Evolutionary conservation across 2,113 vertebrate species (phyloP).

Genomic region (Phoxinus phoxinus): DNA sequence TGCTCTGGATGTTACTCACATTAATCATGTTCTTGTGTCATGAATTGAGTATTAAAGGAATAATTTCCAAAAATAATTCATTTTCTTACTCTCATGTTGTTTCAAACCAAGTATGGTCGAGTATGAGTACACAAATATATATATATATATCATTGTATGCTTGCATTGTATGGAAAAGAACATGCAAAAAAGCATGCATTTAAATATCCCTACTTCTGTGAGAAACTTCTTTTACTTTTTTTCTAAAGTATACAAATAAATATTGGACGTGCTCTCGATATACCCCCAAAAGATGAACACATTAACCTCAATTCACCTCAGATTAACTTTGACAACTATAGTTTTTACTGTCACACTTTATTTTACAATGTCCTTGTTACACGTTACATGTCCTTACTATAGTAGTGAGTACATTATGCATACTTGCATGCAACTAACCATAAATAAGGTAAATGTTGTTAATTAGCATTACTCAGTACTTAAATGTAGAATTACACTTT

Average conservation of each 20-base stretch:
- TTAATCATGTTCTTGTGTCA: not conserved
- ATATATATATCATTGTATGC: not conserved
- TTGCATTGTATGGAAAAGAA: not conserved
- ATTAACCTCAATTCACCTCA: not conserved
- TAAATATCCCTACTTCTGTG: not conserved
- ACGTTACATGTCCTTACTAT: no score
- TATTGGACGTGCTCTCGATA: no score
- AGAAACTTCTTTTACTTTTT: not conserved
- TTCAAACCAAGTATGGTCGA: not conserved
- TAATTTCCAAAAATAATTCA: not conserved
- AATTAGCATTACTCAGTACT: no score
- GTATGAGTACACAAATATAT: no score
- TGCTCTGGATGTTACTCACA: not conserved
- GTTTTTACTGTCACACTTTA: no score
- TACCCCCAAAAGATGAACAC: not conserved
- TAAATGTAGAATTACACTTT: no score
- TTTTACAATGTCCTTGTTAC: no score
- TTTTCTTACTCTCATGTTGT: not conserved
- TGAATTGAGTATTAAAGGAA: not conserved
- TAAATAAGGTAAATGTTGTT: no score
- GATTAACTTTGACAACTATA: not conserved
- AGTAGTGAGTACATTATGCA: no score
- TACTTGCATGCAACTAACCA: no score
- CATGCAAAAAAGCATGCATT: not conserved
- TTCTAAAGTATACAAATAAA: no score